These are phyloP conservation scores for Cathartes aura DNA, from an alignment of 2,113 vertebrate genomes.

Conservation along the genomic window DNA sequence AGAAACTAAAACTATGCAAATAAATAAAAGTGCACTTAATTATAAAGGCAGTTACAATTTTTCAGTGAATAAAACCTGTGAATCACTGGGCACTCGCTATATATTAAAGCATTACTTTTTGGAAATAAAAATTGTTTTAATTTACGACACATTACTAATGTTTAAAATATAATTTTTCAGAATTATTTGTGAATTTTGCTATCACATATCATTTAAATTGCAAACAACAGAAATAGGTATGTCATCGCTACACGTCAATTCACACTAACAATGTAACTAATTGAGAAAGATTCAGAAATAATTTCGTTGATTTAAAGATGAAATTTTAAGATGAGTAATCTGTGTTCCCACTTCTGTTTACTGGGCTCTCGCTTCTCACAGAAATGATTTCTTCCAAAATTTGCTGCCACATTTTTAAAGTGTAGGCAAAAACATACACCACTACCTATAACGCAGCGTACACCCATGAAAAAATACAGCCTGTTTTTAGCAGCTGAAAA, in stretches of 20 bases:
- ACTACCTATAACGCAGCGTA: neutral
- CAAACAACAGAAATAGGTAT: neutral
- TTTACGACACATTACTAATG: neutral
- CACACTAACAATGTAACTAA: neutral
- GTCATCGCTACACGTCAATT: neutral
- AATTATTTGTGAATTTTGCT: neutral
- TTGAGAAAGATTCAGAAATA: neutral
- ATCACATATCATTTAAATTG: neutral
- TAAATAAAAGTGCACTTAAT: neutral
- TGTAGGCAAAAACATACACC: neutral
- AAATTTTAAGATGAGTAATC: neutral
- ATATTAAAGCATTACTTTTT: neutral
- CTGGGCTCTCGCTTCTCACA: neutral
- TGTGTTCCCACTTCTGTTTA: neutral
- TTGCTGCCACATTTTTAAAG: neutral
- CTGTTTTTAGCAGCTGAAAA: neutral
- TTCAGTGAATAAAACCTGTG: neutral
- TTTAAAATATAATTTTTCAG: neutral
- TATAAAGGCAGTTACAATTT: neutral
- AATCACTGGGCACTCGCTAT: neutral
- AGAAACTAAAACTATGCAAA: neutral
- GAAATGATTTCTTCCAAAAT: neutral
- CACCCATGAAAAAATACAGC: neutral
- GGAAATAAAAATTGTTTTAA: neutral
- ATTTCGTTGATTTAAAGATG: neutral